These are phyloP conservation scores for Eriocheir sinensis DNA, from an alignment of 1,140 invertebrate species.

Conservation along the genomic window DNA sequence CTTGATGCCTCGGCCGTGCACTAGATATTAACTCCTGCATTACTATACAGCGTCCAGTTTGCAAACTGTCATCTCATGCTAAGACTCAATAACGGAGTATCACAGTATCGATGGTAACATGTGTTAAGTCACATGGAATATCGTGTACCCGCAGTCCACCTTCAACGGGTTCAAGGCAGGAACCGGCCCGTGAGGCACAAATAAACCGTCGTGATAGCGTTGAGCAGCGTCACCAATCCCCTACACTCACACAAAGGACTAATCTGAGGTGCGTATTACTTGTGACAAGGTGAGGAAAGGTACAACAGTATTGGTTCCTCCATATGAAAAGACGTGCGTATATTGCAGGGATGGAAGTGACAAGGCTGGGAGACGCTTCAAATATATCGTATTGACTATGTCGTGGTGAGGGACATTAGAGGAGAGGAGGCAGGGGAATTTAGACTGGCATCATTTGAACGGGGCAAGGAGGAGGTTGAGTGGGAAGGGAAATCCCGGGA, in stretches of 20 bases:
- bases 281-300: too few species aligned
- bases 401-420: background rate
- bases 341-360: background rate
- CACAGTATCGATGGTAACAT: background rate
- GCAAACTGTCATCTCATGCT: background rate
- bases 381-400: background rate
- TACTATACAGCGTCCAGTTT: background rate
- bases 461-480: background rate
- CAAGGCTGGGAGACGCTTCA: background rate
- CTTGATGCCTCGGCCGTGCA: background rate
- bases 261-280: too few species aligned
- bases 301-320: background rate
- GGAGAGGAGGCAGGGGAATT: too few species aligned
- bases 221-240: background rate
- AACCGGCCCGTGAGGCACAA: background rate
- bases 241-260: too few species aligned
- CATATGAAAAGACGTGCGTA: background rate
- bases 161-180: background rate
- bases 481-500: background rate
- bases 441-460: background rate
- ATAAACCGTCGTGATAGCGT: background rate
- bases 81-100: background rate
- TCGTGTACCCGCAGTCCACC: background rate
- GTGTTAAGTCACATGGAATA: background rate
- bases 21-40: constrained; percentile 3